Conservation (phyloP, 2,797 vertebrate genomes). For the Halcyon leucocephala region DNA sequence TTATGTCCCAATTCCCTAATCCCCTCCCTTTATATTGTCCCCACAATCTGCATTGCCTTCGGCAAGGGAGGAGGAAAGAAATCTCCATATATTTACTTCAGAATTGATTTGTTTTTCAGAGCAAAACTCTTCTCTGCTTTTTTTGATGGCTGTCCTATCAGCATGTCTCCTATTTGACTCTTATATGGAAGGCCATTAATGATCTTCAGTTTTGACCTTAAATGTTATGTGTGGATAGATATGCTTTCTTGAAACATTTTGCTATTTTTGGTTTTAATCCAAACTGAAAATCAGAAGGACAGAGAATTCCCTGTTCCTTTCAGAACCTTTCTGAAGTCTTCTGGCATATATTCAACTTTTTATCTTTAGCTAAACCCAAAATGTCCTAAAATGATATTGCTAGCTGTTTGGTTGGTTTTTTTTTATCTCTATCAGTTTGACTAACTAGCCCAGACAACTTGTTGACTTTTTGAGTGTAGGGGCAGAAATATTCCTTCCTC, state of each 20-base stretch:
- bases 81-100: neutral
- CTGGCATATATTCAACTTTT: neutral
- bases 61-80: neutral
- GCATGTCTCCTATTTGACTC: neutral
- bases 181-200: neutral
- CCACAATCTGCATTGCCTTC: neutral
- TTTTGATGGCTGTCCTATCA: neutral
- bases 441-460: neutral
- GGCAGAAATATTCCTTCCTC: neutral
- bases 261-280: neutral
- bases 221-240: neutral
- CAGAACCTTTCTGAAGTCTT: neutral
- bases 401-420: neutral
- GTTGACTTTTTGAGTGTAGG: neutral
- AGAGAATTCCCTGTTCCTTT: neutral
- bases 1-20: neutral
- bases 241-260: neutral
- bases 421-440: neutral
- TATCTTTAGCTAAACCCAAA: neutral
- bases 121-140: neutral
- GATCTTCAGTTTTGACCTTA: neutral
- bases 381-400: neutral
- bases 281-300: neutral
- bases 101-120: neutral
- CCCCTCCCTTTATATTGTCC: neutral